Percentiles rank a stretch among this genome's conserved stretches.
Evolutionary conservation across 2,797 vertebrate genomes (phyloP).

Genomic region (Coregonus suidteri): DNA sequence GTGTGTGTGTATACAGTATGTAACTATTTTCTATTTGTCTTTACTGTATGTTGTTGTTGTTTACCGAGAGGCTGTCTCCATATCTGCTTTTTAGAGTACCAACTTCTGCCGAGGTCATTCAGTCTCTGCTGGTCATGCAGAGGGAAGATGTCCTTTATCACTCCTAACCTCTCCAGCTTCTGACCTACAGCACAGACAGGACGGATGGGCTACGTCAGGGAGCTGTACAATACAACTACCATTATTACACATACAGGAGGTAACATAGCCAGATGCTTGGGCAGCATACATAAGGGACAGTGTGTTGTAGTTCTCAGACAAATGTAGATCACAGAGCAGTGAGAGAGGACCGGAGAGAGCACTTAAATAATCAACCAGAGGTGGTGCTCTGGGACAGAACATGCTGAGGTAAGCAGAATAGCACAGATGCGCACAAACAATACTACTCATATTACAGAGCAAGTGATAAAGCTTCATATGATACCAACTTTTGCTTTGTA

Average conservation of each 20-base stretch:
- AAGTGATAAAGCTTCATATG: too few species aligned
- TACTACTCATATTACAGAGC: too few species aligned
- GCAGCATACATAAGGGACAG: background rate
- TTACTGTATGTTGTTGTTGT: background rate
- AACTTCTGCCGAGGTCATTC: slow-evolving; percentile 65
- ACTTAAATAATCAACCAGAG: background rate
- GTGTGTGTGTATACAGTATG: background rate
- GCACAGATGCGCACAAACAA: background rate
- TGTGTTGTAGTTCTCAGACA: background rate
- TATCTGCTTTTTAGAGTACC: slow-evolving; percentile 75
- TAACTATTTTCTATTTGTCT: background rate
- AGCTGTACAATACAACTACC: too few species aligned
- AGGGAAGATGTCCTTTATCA: slow-evolving; percentile 70
- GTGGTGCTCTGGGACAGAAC: background rate
- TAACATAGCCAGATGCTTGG: background rate
- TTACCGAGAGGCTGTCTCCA: slow-evolving; percentile 78
- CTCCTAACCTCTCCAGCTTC: slow-evolving; percentile 69
- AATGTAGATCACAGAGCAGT: background rate
- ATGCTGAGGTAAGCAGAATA: background rate
- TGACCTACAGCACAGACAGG: slow-evolving; percentile 67
- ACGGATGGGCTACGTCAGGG: background rate
- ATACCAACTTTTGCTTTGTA: too few species aligned
- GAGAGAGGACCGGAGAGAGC: background rate
- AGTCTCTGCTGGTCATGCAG: slow-evolving; percentile 69
- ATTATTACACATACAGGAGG: background rate